phyloP scores from a whole-genome alignment of 2,888 invertebrate genomes.

The Polyommatus iphigenia region DNA sequence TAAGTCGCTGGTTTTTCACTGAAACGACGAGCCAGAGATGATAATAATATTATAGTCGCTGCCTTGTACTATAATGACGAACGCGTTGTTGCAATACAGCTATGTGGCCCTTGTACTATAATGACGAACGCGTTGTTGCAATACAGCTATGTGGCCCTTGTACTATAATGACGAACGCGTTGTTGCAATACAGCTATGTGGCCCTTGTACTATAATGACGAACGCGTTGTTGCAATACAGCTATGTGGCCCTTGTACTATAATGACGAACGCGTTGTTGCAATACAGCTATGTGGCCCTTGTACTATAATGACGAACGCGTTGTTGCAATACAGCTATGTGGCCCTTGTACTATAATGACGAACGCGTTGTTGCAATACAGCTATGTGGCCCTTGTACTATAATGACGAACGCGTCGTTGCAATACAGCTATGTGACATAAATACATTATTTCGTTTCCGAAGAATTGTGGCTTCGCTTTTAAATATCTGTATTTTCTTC shows the following conservation, averaged over 20 bases:
- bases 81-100: neutral
- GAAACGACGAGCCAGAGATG: too few species aligned
- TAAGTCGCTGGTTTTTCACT: too few species aligned
- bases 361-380: neutral
- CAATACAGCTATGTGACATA: too few species aligned
- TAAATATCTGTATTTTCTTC: neutral
- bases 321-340: neutral
- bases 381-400: too few species aligned
- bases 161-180: neutral
- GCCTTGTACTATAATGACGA: neutral
- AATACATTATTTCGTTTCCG: too few species aligned
- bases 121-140: neutral
- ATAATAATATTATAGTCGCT: too few species aligned
- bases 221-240: neutral
- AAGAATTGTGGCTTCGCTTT: neutral
- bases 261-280: neutral
- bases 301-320: neutral
- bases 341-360: neutral
- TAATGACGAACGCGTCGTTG: too few species aligned
- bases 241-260: too few species aligned
- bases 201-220: neutral
- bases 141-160: neutral
- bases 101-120: too few species aligned
- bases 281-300: neutral
- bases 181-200: neutral